Evolutionary conservation across 2,888 invertebrate genomes (phyloP).

Genomic region (Artemia sinica): DNA sequence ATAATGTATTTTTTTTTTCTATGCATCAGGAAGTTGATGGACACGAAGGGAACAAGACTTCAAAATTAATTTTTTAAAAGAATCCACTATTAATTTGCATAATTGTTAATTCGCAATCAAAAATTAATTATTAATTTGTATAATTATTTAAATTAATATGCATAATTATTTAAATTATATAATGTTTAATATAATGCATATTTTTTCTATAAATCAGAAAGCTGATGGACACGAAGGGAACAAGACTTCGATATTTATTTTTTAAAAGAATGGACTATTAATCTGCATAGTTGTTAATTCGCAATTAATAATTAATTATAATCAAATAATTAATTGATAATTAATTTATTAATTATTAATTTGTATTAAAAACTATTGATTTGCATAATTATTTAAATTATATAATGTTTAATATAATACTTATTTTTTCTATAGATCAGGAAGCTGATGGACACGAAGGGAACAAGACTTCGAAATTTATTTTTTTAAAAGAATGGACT

Average conservation of each 20-base stretch:
- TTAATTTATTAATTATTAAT: conserved; percentile 38
- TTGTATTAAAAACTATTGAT: not conserved
- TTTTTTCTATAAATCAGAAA: conserved; percentile 36
- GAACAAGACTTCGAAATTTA: conserved; percentile 74
- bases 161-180: too few species aligned
- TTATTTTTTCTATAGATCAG: conserved; percentile 27
- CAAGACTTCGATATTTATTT: conserved; percentile 77
- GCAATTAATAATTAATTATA: too few species aligned
- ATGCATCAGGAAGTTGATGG: conserved; percentile 51
- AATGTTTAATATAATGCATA: too few species aligned
- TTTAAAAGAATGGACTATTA: conserved; percentile 68
- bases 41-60: conserved; percentile 83
- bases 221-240: conserved; percentile 80
- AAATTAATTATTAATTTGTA: conserved; percentile 3
- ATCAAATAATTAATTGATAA: conserved; percentile 94
- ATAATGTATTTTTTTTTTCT: too few species aligned
- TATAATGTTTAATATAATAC: too few species aligned
- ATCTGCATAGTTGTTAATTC: conserved; percentile 34
- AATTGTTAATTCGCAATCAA: too few species aligned
- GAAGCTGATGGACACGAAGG: conserved; percentile 83
- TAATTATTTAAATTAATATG: too few species aligned
- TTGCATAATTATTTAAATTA: too few species aligned
- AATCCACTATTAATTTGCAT: conserved; percentile 78
- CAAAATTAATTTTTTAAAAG: conserved; percentile 70
- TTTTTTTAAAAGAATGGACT: conserved; percentile 72